Percentiles rank a stretch among this genome's conserved stretches.
These are phyloP conservation scores for Hemicrepidius hirtus DNA, from an alignment of 2,888 invertebrate species.

Conservation along the genomic window DNA sequence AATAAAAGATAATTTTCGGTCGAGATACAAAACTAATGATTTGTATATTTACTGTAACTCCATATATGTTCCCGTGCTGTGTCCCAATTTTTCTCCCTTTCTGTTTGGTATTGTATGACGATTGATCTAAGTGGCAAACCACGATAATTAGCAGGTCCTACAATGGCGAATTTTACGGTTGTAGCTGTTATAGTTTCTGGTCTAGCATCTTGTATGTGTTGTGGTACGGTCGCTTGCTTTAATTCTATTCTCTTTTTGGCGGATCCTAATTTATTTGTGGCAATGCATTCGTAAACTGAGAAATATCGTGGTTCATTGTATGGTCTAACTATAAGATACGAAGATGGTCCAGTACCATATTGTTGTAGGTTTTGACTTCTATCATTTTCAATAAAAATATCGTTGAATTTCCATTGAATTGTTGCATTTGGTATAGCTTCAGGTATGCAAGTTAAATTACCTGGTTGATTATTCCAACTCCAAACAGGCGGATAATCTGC, in stretches of 20 bases:
- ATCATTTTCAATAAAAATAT: constrained; percentile 62
- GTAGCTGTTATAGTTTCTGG: constrained; percentile 87
- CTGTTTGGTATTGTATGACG: constrained; percentile 85
- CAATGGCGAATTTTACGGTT: constrained; percentile 86
- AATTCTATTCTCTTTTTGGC: constrained; percentile 81
- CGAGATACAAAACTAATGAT: constrained; percentile 1
- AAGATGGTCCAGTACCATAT: constrained; percentile 81
- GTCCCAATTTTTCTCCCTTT: constrained; percentile 81
- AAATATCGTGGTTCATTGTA: constrained; percentile 78
- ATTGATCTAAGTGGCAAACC: constrained; percentile 86
- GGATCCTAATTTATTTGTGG: constrained; percentile 84
- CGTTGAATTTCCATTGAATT: constrained; percentile 85
- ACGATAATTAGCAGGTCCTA: constrained; percentile 83
- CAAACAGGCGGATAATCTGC: constrained; percentile 82
- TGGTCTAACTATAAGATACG: constrained; percentile 83
- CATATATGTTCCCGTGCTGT: constrained; percentile 83
- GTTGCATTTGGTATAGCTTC: constrained; percentile 93
- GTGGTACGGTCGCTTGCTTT: constrained; percentile 84
- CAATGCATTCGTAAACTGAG: constrained; percentile 87
- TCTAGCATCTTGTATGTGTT: constrained; percentile 78
- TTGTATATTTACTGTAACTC: constrained; percentile 77
- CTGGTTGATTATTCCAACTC: constrained; percentile 88
- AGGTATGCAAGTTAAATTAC: constrained; percentile 91
- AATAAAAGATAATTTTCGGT: constrained; percentile 30
- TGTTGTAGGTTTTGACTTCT: constrained; percentile 76